These are phyloP conservation scores for Pterocles burchelli DNA, from an alignment of 2,113 vertebrate genomes.

Conservation along the genomic window DNA sequence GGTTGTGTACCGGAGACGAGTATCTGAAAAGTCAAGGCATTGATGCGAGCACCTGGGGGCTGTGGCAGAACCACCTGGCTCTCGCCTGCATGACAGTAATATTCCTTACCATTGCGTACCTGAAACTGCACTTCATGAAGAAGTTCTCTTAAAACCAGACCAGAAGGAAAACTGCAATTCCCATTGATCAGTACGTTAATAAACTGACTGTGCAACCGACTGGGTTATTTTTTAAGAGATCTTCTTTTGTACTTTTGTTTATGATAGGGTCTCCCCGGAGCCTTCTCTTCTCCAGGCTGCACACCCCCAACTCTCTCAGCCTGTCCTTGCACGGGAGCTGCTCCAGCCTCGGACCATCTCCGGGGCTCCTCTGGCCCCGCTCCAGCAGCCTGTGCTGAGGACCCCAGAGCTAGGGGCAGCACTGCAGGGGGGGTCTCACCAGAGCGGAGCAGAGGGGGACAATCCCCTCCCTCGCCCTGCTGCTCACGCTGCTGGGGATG, in stretches of 20 bases:
- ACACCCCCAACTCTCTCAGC: too few species aligned
- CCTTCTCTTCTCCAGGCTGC: too few species aligned
- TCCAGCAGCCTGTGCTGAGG: too few species aligned
- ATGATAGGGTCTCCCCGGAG: background rate
- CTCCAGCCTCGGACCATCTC: too few species aligned
- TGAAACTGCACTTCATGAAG: conserved; percentile 87
- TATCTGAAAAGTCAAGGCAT: conserved; percentile 83
- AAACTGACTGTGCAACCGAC: background rate
- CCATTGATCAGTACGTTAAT: background rate
- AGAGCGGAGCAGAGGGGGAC: too few species aligned
- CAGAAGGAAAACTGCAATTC: background rate
- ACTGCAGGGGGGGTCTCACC: too few species aligned
- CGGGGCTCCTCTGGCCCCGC: too few species aligned
- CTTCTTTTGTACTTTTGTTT: background rate
- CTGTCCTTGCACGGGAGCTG: too few species aligned
- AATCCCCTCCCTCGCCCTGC: too few species aligned
- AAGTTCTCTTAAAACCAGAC: conserved; percentile 83
- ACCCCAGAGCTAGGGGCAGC: too few species aligned
- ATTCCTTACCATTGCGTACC: conserved; percentile 85
- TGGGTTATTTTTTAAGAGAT: background rate
- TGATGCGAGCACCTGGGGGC: conserved; percentile 78
- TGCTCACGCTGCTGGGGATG: too few species aligned
- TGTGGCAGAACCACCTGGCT: conserved; percentile 90
- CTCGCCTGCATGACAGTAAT: conserved; percentile 80
- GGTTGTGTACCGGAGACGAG: conserved; percentile 78